Conservation (phyloP, 1,140 invertebrate genomes). For the Xylocopa sonorina region DNA sequence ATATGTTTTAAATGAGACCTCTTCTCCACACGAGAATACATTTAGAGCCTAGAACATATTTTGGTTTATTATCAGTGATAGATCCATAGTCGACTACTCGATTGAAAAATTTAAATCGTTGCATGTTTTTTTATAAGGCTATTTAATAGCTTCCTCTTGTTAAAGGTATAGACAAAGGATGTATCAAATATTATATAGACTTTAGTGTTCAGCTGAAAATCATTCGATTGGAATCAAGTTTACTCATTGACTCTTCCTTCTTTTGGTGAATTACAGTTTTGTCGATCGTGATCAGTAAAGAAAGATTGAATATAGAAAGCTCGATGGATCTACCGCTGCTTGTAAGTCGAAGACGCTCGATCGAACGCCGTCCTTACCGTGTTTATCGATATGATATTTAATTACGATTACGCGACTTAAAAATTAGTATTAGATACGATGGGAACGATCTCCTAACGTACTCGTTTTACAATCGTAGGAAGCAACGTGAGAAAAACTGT, state of each 20-base stretch:
- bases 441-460: slow-evolving; percentile 56
- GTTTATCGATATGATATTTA: slow-evolving; percentile 59
- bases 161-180: too few species aligned
- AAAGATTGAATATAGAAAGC: background rate
- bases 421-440: slow-evolving; percentile 58
- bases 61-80: slow-evolving; percentile 20
- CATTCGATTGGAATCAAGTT: background rate
- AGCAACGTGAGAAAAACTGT: slow-evolving; percentile 57
- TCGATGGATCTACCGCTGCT: slow-evolving; percentile 12
- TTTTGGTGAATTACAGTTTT: background rate
- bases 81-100: background rate
- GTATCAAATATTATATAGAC: background rate
- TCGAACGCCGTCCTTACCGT: slow-evolving; percentile 47
- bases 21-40: slow-evolving; percentile 49
- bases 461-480: slow-evolving; percentile 52
- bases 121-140: too few species aligned
- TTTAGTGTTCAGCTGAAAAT: background rate
- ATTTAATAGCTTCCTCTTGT: too few species aligned
- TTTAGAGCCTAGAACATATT: slow-evolving; percentile 61
- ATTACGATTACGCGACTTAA: slow-evolving; percentile 61
- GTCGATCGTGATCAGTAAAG: background rate
- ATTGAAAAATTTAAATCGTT: background rate
- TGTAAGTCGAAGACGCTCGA: slow-evolving; percentile 35
- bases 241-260: background rate
- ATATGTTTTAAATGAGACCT: slow-evolving; percentile 43